Conservation (phyloP, 2,888 invertebrate genomes). For the Nezara viridula region DNA sequence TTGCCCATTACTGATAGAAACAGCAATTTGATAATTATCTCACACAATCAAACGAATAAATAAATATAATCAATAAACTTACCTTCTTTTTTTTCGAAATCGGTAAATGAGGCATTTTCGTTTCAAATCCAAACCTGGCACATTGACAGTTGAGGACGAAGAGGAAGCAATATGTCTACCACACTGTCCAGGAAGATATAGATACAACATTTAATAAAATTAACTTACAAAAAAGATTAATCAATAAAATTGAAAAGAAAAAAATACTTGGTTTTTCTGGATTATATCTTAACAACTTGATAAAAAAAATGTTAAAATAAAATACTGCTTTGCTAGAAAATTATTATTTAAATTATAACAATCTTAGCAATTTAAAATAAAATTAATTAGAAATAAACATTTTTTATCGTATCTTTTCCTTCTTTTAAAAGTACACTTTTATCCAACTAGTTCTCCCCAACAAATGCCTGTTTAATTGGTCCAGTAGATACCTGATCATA, state of each 20-base stretch:
- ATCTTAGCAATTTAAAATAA: not conserved
- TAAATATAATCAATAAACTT: not conserved
- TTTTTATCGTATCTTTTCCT: not conserved
- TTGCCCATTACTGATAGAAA: not conserved
- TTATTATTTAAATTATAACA: not conserved
- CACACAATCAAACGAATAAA: not conserved
- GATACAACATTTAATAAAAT: not conserved
- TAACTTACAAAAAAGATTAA: not conserved
- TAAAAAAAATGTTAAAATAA: not conserved
- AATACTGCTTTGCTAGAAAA: not conserved
- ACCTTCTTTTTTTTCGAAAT: conserved; percentile 55
- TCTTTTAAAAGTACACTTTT: not conserved
- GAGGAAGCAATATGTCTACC: conserved; percentile 11
- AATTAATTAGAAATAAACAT: not conserved
- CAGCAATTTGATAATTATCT: not conserved
- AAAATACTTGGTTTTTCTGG: not conserved
- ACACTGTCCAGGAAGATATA: not conserved
- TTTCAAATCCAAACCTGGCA: not conserved
- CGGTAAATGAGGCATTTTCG: conserved; percentile 51
- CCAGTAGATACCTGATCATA: too few relatives aligned
- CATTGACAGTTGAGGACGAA: not conserved
- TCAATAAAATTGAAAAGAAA: not conserved
- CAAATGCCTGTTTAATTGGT: not conserved
- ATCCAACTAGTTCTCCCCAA: not conserved
- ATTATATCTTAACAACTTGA: not conserved